Conservation (phyloP, 2,113 vertebrate genomes). For the Pontoporia blainvillei region DNA sequence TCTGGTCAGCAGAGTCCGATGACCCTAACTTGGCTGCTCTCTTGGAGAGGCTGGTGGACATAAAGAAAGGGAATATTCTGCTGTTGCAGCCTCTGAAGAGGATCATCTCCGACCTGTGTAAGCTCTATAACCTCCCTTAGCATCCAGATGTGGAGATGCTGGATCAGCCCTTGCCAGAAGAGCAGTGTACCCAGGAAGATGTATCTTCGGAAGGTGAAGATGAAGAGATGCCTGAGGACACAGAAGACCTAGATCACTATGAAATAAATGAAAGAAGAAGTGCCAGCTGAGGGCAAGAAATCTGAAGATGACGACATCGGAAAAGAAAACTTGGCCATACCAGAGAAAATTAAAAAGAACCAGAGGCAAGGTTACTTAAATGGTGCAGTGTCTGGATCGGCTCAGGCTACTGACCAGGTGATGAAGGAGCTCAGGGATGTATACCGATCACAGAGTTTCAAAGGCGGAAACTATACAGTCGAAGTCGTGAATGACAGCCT, state of each 20-base stretch:
- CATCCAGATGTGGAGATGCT: constrained; percentile 98
- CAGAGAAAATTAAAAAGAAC: constrained; percentile 89
- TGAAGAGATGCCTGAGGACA: constrained; percentile 86
- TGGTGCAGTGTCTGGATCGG: constrained; percentile 96
- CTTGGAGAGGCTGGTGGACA: constrained; percentile 93
- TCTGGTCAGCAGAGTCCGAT: constrained; percentile 97
- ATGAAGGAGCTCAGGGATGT: constrained; percentile 99
- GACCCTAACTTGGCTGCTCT: constrained; percentile 95
- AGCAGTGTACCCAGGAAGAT: constrained; percentile 87
- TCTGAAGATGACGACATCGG: constrained; percentile 85
- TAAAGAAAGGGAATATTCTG: constrained; percentile 94
- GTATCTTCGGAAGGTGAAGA: constrained; percentile 86
- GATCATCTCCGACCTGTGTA: constrained; percentile 97
- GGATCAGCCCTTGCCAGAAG: constrained; percentile 95
- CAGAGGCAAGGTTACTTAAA: constrained; percentile 91
- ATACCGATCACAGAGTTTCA: constrained; percentile 98
- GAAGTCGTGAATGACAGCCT: constrained; percentile 97
- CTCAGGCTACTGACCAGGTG: constrained; percentile 97
- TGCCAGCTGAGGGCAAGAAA: constrained; percentile 83
- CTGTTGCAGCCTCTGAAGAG: constrained; percentile 96
- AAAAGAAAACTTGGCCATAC: constrained; percentile 85
- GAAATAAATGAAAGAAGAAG: constrained; percentile 89
- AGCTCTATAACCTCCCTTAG: constrained; percentile 97
- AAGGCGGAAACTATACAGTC: constrained; percentile 97
- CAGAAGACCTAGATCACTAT: constrained; percentile 85